phyloP scores from a whole-genome alignment of 2,888 invertebrate species.

The Caenorhabditis becei region DNA sequence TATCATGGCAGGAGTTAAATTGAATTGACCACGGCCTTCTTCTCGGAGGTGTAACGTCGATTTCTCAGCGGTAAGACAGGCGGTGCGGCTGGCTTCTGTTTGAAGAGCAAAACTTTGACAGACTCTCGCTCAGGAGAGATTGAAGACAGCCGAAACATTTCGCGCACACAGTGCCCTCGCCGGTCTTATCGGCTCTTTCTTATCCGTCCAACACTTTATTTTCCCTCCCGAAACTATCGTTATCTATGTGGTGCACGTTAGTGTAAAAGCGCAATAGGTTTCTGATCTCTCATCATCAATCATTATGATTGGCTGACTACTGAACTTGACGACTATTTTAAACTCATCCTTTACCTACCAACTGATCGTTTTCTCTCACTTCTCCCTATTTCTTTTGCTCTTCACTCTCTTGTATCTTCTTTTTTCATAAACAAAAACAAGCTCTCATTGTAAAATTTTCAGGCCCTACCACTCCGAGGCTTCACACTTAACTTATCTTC shows the following conservation, averaged over 20 bases:
- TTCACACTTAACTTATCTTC: background rate
- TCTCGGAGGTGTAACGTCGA: slow-evolving; percentile 31
- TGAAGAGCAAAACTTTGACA: slow-evolving; percentile 57
- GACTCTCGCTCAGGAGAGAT: slow-evolving; percentile 23
- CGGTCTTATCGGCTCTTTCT: slow-evolving; percentile 44
- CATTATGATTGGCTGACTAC: slow-evolving; percentile 32
- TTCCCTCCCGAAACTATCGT: slow-evolving; percentile 14
- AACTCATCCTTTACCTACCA: background rate
- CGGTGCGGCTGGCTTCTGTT: slow-evolving; percentile 55
- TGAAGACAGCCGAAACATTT: slow-evolving; percentile 40
- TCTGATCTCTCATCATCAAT: slow-evolving; percentile 34
- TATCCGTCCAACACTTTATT: slow-evolving; percentile 34
- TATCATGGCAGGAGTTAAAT: slow-evolving; percentile 31
- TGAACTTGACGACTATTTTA: no score
- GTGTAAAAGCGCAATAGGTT: slow-evolving; percentile 15
- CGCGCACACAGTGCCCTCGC: slow-evolving; percentile 31
- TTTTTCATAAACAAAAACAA: background rate
- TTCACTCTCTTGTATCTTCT: background rate
- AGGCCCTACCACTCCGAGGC: background rate
- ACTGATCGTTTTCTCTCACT: background rate
- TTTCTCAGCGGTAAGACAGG: slow-evolving; percentile 45
- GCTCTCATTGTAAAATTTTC: background rate
- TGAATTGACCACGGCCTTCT: slow-evolving; percentile 37
- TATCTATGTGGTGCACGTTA: slow-evolving; percentile 14
- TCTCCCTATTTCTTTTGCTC: background rate